Percentiles rank a stretch among this genome's conserved stretches.
Evolutionary conservation across 2,888 invertebrate species (phyloP).

Genomic region (Polydrusus cervinus): DNA sequence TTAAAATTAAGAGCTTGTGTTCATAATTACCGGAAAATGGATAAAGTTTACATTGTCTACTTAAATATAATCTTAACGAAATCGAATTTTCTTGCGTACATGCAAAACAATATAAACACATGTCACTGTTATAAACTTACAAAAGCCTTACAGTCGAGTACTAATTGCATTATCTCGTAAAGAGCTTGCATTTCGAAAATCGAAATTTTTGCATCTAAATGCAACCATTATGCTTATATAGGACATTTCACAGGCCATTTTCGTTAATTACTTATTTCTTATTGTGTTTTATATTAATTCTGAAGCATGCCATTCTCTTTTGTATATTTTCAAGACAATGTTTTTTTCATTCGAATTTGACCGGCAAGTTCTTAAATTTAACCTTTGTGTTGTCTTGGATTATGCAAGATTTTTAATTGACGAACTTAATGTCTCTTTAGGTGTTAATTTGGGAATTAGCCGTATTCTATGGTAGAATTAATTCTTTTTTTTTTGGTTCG

Average conservation of each 20-base stretch:
- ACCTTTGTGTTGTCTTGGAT: conserved; percentile 5
- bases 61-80: no score
- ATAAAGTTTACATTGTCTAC: no score
- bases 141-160: conserved; percentile 4
- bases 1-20: no score
- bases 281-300: conserved; percentile 26
- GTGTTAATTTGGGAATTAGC: conserved; percentile 27
- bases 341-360: not conserved
- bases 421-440: not conserved
- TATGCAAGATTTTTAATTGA: conserved; percentile 21
- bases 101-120: not conserved
- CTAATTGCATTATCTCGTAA: conserved; percentile 31
- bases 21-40: no score
- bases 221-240: conserved; percentile 35
- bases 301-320: conserved; percentile 16
- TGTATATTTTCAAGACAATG: conserved; percentile 18
- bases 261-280: conserved; percentile 29
- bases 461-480: not conserved
- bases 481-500: not conserved
- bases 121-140: conserved; percentile 16
- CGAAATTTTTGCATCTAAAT: conserved; percentile 38
- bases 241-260: conserved; percentile 38
- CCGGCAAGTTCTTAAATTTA: conserved; percentile 20
- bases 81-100: not conserved
- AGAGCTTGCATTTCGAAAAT: conserved; percentile 19